Evolutionary conservation across 2,888 invertebrate genomes (phyloP).

Genomic region (Nomada fucata): DNA sequence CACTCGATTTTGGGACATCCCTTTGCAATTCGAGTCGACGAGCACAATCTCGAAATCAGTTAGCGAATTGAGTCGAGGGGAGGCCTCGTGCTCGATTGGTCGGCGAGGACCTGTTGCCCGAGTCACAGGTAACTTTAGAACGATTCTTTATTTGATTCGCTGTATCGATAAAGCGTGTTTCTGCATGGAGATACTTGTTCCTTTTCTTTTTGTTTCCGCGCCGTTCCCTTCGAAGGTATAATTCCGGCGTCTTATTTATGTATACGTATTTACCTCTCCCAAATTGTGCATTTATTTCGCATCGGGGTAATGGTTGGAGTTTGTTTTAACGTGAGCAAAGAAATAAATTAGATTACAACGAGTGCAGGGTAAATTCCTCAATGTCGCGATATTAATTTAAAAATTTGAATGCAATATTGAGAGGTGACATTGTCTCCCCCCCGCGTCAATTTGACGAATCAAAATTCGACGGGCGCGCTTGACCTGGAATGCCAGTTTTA

Average conservation of each 20-base stretch:
- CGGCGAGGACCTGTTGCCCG: slow-evolving; percentile 39
- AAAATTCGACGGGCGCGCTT: slow-evolving; percentile 47
- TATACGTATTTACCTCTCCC: not conserved
- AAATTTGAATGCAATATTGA: not conserved
- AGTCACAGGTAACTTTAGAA: slow-evolving; percentile 62
- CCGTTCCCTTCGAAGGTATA: slow-evolving; percentile 5
- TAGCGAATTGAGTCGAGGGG: slow-evolving; percentile 36
- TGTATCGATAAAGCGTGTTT: slow-evolving; percentile 39
- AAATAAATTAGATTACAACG: not conserved
- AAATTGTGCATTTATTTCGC: not conserved
- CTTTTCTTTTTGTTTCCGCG: not conserved
- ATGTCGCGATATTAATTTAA: not conserved
- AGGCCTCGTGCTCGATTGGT: slow-evolving; percentile 41
- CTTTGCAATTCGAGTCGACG: slow-evolving; percentile 32
- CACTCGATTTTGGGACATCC: slow-evolving; percentile 5
- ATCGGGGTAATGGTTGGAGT: too few species aligned
- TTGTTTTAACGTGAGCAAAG: not conserved
- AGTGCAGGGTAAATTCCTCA: not conserved
- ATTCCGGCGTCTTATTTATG: not conserved
- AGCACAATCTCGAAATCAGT: slow-evolving; percentile 19
- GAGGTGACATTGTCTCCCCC: slow-evolving; percentile 29
- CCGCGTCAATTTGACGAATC: slow-evolving; percentile 41
- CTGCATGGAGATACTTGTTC: slow-evolving; percentile 22
- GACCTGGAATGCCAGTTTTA: slow-evolving; percentile 51
- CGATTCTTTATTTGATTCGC: slow-evolving; percentile 46